phyloP scores from a whole-genome alignment of 92 coral and sea anemone species.

The Bergia puertoricense region DNA sequence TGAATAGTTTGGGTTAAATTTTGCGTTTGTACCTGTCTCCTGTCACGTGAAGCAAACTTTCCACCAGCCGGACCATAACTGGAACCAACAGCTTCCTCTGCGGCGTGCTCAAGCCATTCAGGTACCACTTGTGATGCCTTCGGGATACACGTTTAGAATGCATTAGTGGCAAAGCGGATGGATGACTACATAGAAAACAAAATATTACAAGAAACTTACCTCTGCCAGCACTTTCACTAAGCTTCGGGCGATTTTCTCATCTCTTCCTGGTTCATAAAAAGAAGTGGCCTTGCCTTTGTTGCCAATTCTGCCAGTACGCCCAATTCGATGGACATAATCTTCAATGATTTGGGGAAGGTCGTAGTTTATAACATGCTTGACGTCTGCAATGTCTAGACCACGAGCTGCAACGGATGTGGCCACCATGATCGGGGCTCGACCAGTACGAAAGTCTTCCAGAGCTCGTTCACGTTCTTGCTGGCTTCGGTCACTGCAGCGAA shows the following conservation, averaged over 20 bases:
- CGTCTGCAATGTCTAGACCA: conserved; percentile 97
- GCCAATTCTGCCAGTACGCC: conserved; percentile 97
- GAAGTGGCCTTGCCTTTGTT: conserved; percentile 96
- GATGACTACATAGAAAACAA: background rate
- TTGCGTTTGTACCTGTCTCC: conserved; percentile 72
- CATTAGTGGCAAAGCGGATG: background rate
- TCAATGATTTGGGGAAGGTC: conserved; percentile 95
- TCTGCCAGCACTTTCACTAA: conserved; percentile 93
- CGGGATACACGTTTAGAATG: background rate
- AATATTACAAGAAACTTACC: conserved; percentile 51
- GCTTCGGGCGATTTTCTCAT: conserved; percentile 87
- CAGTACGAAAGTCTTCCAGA: conserved; percentile 91
- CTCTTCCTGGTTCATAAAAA: conserved; percentile 86
- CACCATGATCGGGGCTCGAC: conserved; percentile 91
- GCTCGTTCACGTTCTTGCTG: conserved; percentile 96
- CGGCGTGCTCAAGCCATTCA: conserved; percentile 84
- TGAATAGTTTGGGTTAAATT: background rate
- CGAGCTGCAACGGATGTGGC: conserved; percentile 99
- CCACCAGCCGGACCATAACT: conserved; percentile 97
- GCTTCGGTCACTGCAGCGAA: conserved; percentile 70
- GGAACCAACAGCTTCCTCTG: conserved; percentile 93
- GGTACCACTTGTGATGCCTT: conserved; percentile 93
- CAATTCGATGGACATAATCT: conserved; percentile 98
- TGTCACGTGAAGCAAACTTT: conserved; percentile 85
- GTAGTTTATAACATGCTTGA: conserved; percentile 93